Evolutionary conservation across 2,888 invertebrate genomes (phyloP), one percentile per base, ranked within the genome.

Genomic region (Vannuccia rotundouncinata): DNA sequence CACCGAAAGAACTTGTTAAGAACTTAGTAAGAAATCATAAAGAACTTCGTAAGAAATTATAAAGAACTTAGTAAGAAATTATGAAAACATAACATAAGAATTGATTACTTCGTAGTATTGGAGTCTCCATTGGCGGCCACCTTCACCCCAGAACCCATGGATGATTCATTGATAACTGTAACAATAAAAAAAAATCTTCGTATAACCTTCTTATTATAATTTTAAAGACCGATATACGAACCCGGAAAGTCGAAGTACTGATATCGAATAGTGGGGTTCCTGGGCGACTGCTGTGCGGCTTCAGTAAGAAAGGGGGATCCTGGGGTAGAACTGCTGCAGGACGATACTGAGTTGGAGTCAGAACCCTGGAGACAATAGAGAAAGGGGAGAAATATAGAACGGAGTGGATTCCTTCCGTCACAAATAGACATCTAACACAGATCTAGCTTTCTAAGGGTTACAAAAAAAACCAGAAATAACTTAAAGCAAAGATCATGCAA

Each of bases 311-410:
- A 79, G 22, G 79, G 79, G 29, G 79, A 79, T 22, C 73, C 74
- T 22, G 79, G 79, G n/a, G 79, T 79, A 27, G 79, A 79, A 75
- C 31, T 74, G 29, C 2, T 5, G 22, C 75, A 75, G 2, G 75
- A 75, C 1, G 75, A 75, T 29, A 31, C 31, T 2, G 79, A 79
- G 30, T 79, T 79, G 1, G 79, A 79, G 30, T 79, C 79, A 29
- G 79, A 79, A 28, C 79, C 74, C 79, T 79, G 74, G 1, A 2
- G n/a, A 22, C 5, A 5, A 77, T 25, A 74, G 29, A 31, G 22
- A 2, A 31, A 31, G 25, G 5, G 10, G 45, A 17, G 45, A 17
- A 45, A 17, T 10, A 17, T 10, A 45, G 45, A 45, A 17, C 10
- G 17, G 45, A 45, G 45, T 45, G 17, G 5, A 45, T 10, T 17